Conservation (phyloP, 2,888 invertebrate genomes). For the Patella ulyssiponensis region DNA sequence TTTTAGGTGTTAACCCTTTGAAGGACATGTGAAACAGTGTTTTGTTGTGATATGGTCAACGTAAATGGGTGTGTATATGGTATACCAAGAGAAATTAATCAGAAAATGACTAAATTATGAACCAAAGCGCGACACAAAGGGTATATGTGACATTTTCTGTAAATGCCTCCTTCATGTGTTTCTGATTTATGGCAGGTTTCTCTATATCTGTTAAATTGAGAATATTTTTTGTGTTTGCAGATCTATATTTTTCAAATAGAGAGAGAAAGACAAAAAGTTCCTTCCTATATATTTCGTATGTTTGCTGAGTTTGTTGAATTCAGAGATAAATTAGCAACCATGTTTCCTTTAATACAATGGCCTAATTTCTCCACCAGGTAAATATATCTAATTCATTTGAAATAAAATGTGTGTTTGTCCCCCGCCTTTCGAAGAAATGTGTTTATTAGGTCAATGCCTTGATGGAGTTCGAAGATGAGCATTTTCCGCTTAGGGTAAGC, state of each 20-base stretch:
- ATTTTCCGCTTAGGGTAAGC: no score
- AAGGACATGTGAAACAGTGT: no score
- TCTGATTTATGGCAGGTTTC: neutral
- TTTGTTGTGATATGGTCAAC: no score
- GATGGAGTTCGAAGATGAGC: no score
- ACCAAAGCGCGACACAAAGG: no score
- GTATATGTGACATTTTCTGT: neutral
- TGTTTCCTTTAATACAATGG: conserved; percentile 91
- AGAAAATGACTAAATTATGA: no score
- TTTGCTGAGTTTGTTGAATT: conserved; percentile 98
- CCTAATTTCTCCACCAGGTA: conserved; percentile 79
- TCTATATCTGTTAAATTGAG: neutral
- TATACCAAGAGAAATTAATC: no score
- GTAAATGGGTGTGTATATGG: no score
- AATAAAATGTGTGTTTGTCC: no score
- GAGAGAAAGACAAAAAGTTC: conserved; percentile 87
- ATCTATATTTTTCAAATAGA: conserved; percentile 78
- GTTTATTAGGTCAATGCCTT: no score
- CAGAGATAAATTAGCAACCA: conserved; percentile 91
- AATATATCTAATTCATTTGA: conserved; percentile 29
- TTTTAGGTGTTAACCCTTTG: no score
- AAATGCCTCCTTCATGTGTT: neutral
- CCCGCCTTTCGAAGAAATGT: no score
- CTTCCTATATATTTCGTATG: conserved; percentile 90
- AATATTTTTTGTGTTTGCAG: conserved; percentile 45